Evolutionary conservation across 2,113 vertebrate genomes (phyloP).

Genomic region (Lipophrys pholis): DNA sequence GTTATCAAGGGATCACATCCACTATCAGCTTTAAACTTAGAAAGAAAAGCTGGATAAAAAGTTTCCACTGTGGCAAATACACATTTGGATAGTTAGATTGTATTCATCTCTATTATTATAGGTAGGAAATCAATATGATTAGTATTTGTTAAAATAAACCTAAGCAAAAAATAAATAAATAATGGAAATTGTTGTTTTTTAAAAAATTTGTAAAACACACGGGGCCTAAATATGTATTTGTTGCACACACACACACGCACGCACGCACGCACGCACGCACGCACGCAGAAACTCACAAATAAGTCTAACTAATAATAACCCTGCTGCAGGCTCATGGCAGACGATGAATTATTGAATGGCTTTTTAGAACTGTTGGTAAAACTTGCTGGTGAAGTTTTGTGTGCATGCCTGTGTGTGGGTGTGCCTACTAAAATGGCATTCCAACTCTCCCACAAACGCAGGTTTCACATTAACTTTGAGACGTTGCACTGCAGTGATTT

Average conservation of each 20-base stretch:
- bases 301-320: conserved; percentile 29
- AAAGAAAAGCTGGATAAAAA: conserved; percentile 8
- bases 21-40: not conserved
- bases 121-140: too few species aligned
- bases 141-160: too few species aligned
- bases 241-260: not conserved
- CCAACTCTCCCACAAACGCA: not conserved
- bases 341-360: conserved; percentile 48
- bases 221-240: not conserved
- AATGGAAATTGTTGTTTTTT: not conserved
- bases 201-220: conserved; percentile 1
- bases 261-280: not conserved
- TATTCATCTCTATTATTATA: not conserved
- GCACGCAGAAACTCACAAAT: conserved; percentile 23
- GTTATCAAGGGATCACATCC: too few species aligned
- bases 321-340: conserved; percentile 39
- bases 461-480: conserved; percentile 10
- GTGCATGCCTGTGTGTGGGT: conserved; percentile 1
- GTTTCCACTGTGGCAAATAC: not conserved
- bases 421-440: not conserved
- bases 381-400: conserved; percentile 15
- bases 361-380: conserved; percentile 24
- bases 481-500: conserved; percentile 48
- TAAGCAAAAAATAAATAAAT: too few species aligned
- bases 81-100: not conserved